Evolutionary conservation across 2,797 vertebrate species (phyloP).

Genomic region (Enteromius treurensis): DNA sequence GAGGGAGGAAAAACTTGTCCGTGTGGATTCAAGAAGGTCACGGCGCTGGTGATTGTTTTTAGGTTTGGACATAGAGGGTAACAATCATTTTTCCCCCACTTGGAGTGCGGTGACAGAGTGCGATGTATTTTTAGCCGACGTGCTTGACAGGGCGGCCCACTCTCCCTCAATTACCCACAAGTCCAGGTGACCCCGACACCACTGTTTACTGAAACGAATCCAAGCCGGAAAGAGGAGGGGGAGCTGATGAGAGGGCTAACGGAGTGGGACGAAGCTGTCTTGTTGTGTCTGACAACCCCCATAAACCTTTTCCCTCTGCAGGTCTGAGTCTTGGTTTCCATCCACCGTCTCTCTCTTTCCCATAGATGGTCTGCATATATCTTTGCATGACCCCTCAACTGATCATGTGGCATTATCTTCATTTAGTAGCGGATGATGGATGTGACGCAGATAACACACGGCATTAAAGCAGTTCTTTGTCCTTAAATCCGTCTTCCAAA

Average conservation of each 20-base stretch:
- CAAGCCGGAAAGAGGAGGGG: slow-evolving; percentile 75
- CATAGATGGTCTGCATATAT: slow-evolving; percentile 27
- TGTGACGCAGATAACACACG: slow-evolving; percentile 60
- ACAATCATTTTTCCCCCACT: slow-evolving; percentile 90
- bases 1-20: slow-evolving; percentile 71
- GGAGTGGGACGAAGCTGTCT: slow-evolving; percentile 77
- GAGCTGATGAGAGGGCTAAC: slow-evolving; percentile 80
- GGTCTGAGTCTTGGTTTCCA: slow-evolving; percentile 61
- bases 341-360: slow-evolving; percentile 37
- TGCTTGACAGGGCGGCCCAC: slow-evolving; percentile 83
- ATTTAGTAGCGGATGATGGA: slow-evolving; percentile 42
- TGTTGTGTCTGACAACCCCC: slow-evolving; percentile 61
- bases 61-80: slow-evolving; percentile 73
- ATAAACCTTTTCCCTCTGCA: slow-evolving; percentile 10
- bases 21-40: slow-evolving; percentile 92
- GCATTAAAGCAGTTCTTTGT: slow-evolving; percentile 55
- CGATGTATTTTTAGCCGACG: slow-evolving; percentile 87
- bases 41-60: slow-evolving; percentile 80
- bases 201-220: slow-evolving; percentile 87
- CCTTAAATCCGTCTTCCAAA: slow-evolving; percentile 73
- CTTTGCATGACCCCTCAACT: slow-evolving; percentile 5
- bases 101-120: slow-evolving; percentile 85
- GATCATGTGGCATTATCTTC: slow-evolving; percentile 25
- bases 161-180: slow-evolving; percentile 89
- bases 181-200: slow-evolving; percentile 83